Conservation (phyloP, 1,140 invertebrate genomes). For the Drosophila ercepeae region DNA sequence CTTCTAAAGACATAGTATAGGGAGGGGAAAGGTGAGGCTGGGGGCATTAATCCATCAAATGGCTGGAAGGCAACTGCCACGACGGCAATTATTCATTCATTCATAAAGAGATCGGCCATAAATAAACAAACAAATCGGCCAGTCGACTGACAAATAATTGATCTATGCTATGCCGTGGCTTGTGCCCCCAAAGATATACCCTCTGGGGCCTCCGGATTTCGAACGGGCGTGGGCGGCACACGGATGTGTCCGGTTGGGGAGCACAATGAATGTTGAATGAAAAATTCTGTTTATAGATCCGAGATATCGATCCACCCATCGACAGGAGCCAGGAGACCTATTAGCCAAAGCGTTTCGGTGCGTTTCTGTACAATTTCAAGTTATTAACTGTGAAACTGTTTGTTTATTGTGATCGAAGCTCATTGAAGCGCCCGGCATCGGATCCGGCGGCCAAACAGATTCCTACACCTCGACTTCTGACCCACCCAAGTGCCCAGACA, state of each 20-base stretch:
- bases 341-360: constrained; percentile 22
- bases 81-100: constrained; percentile 76
- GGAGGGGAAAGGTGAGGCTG: constrained; percentile 4
- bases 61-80: constrained; percentile 35
- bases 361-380: constrained; percentile 66
- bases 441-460: constrained; percentile 23
- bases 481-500: constrained; percentile 7
- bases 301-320: no score
- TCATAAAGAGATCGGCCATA: constrained; percentile 71
- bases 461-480: constrained; percentile 18
- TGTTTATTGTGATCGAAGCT: constrained; percentile 63
- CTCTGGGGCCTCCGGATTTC: background rate
- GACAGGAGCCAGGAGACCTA: constrained; percentile 21
- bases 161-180: constrained; percentile 54
- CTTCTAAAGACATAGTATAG: background rate
- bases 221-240: constrained; percentile 12
- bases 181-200: constrained; percentile 13
- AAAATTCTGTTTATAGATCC: constrained; percentile 46
- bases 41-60: constrained; percentile 66
- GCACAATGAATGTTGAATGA: constrained; percentile 62
- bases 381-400: constrained; percentile 61
- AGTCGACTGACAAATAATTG: constrained; percentile 71
- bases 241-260: constrained; percentile 25
- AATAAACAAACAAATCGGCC: constrained; percentile 74
- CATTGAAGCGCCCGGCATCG: constrained; percentile 46